Percentiles rank a stretch among this genome's conserved stretches.
Conservation (phyloP, 2,113 vertebrate species). For the Rhegmatorhina hoffmannsi region DNA sequence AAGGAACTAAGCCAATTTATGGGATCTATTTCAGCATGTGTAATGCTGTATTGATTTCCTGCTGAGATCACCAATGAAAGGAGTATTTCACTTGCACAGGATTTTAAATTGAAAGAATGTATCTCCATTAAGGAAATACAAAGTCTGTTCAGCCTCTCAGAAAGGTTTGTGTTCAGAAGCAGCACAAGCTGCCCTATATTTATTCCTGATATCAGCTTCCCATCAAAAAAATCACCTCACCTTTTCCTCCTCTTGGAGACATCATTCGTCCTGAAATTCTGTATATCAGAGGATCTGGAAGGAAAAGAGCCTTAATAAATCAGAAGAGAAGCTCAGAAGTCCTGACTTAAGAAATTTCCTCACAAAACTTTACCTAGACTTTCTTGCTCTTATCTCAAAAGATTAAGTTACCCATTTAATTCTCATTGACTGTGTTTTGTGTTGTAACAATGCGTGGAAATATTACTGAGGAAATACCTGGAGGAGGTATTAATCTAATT, state of each 20-base stretch:
- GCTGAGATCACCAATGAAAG: neutral
- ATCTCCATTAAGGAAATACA: constrained; percentile 2
- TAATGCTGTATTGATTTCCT: constrained; percentile 24
- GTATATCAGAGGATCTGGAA: neutral
- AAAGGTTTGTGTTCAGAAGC: neutral
- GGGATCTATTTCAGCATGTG: neutral
- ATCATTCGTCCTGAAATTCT: neutral
- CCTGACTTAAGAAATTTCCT: neutral
- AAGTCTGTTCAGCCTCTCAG: neutral
- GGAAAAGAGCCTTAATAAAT: neutral
- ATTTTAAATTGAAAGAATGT: constrained; percentile 40
- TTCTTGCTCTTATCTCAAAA: neutral
- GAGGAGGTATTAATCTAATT: neutral
- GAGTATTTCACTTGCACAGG: neutral
- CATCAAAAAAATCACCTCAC: neutral
- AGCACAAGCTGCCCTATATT: neutral
- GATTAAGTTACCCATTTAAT: neutral
- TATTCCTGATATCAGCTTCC: neutral
- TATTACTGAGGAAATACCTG: neutral
- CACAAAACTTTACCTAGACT: neutral
- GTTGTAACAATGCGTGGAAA: neutral
- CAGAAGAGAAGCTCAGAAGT: neutral
- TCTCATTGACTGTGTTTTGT: neutral
- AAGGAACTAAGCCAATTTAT: neutral
- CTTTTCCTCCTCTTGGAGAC: neutral